Evolutionary conservation across 2,888 invertebrate genomes (phyloP).

Genomic region (Sphaeridia pumilis): DNA sequence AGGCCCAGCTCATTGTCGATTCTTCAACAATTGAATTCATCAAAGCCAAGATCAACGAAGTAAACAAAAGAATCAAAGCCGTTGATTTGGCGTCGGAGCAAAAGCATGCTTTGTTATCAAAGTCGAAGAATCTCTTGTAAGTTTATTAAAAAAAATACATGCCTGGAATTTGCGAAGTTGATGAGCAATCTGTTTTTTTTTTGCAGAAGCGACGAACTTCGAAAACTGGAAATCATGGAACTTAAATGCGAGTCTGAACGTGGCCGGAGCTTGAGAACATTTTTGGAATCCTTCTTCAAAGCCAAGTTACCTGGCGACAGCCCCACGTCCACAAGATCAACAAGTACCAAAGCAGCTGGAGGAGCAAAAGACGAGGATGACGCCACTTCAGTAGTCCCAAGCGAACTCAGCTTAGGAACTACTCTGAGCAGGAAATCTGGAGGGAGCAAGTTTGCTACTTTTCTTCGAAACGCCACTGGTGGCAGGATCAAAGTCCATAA

Average conservation of each 20-base stretch:
- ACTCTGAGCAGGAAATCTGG: slow-evolving; percentile 21
- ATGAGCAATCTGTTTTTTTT: background rate
- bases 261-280: slow-evolving; percentile 21
- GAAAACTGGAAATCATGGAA: slow-evolving; percentile 23
- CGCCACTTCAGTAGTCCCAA: slow-evolving; percentile 24
- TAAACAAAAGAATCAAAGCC: slow-evolving; percentile 66
- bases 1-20: slow-evolving; percentile 74
- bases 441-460: slow-evolving; percentile 16
- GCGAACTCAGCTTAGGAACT: slow-evolving; percentile 27
- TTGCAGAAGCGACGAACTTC: slow-evolving; percentile 18
- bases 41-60: slow-evolving; percentile 61
- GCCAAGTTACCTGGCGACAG: slow-evolving; percentile 15
- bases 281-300: slow-evolving; percentile 25
- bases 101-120: slow-evolving; percentile 8
- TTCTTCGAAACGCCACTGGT: slow-evolving; percentile 13
- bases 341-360: background rate
- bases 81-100: slow-evolving; percentile 38
- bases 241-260: slow-evolving; percentile 31
- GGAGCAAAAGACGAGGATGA: slow-evolving; percentile 16
- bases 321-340: slow-evolving; percentile 6
- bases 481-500: slow-evolving; percentile 18
- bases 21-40: slow-evolving; percentile 85
- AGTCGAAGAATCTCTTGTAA: slow-evolving; percentile 6
- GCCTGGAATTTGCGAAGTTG: no score
- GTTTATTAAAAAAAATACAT: background rate